Evolutionary conservation across 1,140 invertebrate species (phyloP).

Genomic region (Oscheius sp.): DNA sequence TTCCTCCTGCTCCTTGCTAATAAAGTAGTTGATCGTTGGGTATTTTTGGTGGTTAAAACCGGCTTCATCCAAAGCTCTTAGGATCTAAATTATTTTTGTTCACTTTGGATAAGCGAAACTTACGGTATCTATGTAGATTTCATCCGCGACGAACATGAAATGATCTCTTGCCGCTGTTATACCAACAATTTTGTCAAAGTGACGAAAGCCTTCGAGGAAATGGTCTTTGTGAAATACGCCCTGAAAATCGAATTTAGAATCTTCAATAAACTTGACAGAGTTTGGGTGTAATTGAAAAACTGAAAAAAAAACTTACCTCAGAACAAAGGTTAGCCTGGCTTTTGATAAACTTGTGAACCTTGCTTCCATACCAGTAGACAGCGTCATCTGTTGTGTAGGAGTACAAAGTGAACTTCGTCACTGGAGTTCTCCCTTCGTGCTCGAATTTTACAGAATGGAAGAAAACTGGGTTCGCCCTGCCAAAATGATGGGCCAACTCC

Average conservation of each 20-base stretch:
- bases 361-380: no score
- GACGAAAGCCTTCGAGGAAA: background rate
- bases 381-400: no score
- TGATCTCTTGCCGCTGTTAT: background rate
- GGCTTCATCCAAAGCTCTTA: background rate
- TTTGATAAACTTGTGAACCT: no score
- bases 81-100: background rate
- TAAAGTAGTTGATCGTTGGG: background rate
- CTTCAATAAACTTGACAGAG: no score
- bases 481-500: background rate
- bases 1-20: background rate
- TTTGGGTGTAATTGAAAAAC: no score
- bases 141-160: background rate
- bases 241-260: no score
- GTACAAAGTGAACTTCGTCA: background rate
- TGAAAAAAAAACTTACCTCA: no score
- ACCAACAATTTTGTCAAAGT: background rate
- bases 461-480: background rate
- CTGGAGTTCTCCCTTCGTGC: background rate
- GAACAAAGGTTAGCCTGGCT: no score
- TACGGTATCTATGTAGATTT: background rate
- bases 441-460: background rate
- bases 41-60: background rate
- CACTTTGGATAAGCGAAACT: background rate
- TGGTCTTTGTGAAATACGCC: background rate